A percentile compares a stretch with the other conserved stretches of the same genome.
Evolutionary conservation across 2,113 vertebrate genomes (phyloP).

Genomic region (Tenebrosternarchus preto): DNA sequence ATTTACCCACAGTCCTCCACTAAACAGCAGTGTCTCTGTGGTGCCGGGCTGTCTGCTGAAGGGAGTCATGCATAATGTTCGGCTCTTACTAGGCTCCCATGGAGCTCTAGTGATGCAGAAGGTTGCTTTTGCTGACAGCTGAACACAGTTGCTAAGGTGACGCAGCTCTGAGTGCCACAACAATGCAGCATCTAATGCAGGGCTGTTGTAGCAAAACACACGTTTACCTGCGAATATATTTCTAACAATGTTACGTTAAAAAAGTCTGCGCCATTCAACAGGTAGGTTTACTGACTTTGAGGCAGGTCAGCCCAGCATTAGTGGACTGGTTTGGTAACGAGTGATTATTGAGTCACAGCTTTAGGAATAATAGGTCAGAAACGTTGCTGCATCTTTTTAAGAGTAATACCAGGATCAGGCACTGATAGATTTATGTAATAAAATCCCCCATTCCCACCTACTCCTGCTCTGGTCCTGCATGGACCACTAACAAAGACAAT

Average conservation of each 20-base stretch:
- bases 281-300: not conserved
- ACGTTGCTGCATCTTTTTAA: not conserved
- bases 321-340: not conserved
- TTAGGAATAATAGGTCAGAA: not conserved
- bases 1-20: conserved; percentile 22
- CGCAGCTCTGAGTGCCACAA: too few species aligned
- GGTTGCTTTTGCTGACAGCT: not conserved
- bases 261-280: too few species aligned
- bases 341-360: not conserved
- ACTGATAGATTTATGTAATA: not conserved
- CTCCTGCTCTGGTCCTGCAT: not conserved
- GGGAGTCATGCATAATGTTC: not conserved
- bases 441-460: not conserved
- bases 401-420: not conserved
- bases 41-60: not conserved
- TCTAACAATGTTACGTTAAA: too few species aligned
- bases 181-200: too few species aligned
- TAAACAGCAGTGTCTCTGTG: not conserved
- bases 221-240: too few species aligned
- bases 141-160: not conserved
- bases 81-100: not conserved
- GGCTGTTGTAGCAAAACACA: too few species aligned
- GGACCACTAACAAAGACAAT: too few species aligned
- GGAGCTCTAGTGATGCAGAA: not conserved
- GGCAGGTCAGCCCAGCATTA: not conserved